Base-by-base conservation (phyloP, 2,113 vertebrate species). In the Semicossyphus pulcher region DNA sequence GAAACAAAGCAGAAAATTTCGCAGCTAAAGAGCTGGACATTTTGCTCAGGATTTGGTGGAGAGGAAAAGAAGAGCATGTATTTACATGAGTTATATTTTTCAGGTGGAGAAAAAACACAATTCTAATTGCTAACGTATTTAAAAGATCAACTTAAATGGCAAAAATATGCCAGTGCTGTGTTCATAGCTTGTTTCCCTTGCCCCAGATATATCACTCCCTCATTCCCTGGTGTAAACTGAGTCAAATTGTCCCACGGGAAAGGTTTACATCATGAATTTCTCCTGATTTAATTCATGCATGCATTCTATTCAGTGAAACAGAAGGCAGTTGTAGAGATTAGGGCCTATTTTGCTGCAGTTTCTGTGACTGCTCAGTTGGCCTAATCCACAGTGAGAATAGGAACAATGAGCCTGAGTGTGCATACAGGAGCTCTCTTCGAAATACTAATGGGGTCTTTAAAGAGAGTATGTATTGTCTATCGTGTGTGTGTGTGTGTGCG, bases 381-480 rank as follows among this genome's bases (percentile, higher is more conserved):
- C n/a, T 81, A 83, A 87, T 88, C 85, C 78, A 77, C 65, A 20
- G 5, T 20, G 67, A 81, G 76, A 78, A 78, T 53, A 57, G 78
- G 51, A 75, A 84, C 81, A 89, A 86, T 79, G 51, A 68, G 60
- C 42, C 39, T 10, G 76, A 77, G 77, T 80, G 77, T 81, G 72
- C 74, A 51, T 53, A 72, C 74, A 49, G 62, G 59, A 65, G 58
- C 47, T 51, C 56, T 68, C 72, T 66, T 25, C 25, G 15, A 78
- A 83, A 89, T 91, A 79, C 89, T 88, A 91, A 91, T 91, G 72
- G 66, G 57, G 23, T 44, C 61, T 64, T 59, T 41, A 28, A 71
- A 83, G 68, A 73, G 53, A 48, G 68, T 78, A 66, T 2, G 14
- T 76, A 65, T 80, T 86, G 67, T 78, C 51, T 21, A 41, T 11